These are phyloP conservation scores for Macroteleia sp. DNA, from an alignment of 2,888 invertebrate genomes.

Conservation along the genomic window DNA sequence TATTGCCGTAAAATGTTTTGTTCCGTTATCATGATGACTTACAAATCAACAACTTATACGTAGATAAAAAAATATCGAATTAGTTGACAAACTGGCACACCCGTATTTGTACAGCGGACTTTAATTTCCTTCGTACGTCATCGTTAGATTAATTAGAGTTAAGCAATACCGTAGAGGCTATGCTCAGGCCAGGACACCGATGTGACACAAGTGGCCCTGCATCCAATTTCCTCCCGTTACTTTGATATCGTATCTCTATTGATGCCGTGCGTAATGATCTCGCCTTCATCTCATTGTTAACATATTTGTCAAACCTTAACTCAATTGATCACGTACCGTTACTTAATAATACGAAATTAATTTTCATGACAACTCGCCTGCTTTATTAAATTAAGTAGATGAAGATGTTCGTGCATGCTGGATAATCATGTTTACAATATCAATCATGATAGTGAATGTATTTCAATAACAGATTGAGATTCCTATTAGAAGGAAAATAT, in stretches of 20 bases:
- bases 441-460: constrained; percentile 5
- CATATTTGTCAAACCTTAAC: constrained; percentile 53
- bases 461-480: too few species aligned
- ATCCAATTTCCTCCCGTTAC: constrained; percentile 80
- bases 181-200: constrained; percentile 73
- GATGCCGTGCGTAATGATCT: constrained; percentile 47
- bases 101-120: constrained; percentile 67
- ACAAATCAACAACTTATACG: constrained; percentile 15
- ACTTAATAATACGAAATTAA: constrained; percentile 34
- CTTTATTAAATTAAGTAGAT: constrained; percentile 17
- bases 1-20: constrained; percentile 20
- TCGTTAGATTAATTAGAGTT: constrained; percentile 77
- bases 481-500: too few species aligned
- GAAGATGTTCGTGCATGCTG: constrained; percentile 1
- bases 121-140: constrained; percentile 79
- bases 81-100: constrained; percentile 69
- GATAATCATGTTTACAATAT: constrained; percentile 9
- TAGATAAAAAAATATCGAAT: too few species aligned
- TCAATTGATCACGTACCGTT: constrained; percentile 31
- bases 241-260: constrained; percentile 59
- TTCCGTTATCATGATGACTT: constrained; percentile 20
- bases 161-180: constrained; percentile 71
- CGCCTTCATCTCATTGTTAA: constrained; percentile 45
- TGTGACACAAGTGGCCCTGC: constrained; percentile 73
- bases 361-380: constrained; percentile 18